Base-by-base conservation (phyloP, 2,888 invertebrate genomes). In the Lottia scabra region DNA sequence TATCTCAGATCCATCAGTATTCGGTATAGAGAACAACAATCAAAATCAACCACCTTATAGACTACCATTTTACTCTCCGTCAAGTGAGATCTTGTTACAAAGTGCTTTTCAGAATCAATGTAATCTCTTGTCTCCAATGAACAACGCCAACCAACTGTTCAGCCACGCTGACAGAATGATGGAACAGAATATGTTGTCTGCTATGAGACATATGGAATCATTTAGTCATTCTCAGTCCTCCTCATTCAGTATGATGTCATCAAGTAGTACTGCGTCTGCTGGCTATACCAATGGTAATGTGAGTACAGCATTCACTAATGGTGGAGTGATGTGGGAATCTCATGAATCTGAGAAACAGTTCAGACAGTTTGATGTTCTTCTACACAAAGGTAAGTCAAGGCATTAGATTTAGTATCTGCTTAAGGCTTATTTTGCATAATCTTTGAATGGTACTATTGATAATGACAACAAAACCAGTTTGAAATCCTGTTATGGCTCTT, bases 351-450 rank as follows among this genome's bases (percentile, higher is more conserved):
- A 68, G 3, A 27, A n/a, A 19, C 19, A 68, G 19, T 44, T 66
- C 10, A 65, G 74, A 16, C 62, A 72, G n/a, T 69, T 78, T 45
- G 80, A 84, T 68, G 75, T 84, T 15, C 78, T 82, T 66, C 68
- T 84, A 6, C 71, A 79, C 26, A 84, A 84, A 79, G 80, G 84
- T 83, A 68, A 73, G 73, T 38, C 10, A 10, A 4, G n/a, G n/a
- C n/a, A n/a, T n/a, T n/a, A n/a, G n/a, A n/a, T n/a, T n/a, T n/a
- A n/a, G n/a, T n/a, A n/a, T n/a, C n/a, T n/a, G n/a, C n/a, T n/a
- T n/a, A n/a, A n/a, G n/a, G n/a, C n/a, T n/a, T n/a, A n/a, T n/a
- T n/a, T n/a, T n/a, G n/a, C n/a, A n/a, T n/a, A n/a, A n/a, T n/a
- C n/a, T n/a, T n/a, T n/a, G n/a, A n/a, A n/a, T n/a, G n/a, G n/a